Base-by-base conservation (phyloP, 1,140 invertebrate genomes). In the Drosophila kohkoa region DNA sequence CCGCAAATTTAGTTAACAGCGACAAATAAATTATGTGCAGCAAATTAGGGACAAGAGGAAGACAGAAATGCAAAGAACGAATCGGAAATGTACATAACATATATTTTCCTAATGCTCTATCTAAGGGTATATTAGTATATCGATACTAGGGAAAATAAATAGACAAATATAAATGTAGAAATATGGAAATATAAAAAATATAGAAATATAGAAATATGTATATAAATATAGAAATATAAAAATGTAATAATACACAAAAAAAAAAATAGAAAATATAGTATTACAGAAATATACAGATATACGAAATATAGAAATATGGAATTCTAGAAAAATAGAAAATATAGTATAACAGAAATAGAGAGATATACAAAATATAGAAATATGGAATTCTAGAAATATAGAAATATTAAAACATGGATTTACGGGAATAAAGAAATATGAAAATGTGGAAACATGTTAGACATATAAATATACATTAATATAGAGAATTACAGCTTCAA, bases 1-100 rank as follows among this genome's bases (percentile, higher is more conserved):
- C 83, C 82, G 51, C 82, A 88, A 88, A 87, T 88, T 88, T 77
- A 80, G 83, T 80, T 88, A 69, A 51, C 46, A 57, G 59, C 75
- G 70, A 68, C 71, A 70, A 76, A 87, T 88, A 87, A 83, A 88
- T 87, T 82, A 88, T 69, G 38, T 46, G 41, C 66, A 45, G 46
- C 43, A 13, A 6, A 7, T 25, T 25, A 25, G 20, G 3, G 20
- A 25, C 2, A 28, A 45, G 10, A 8, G 38, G 51, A 49, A 8
- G 58, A 13, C 13, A 5, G n/a, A 30, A 45, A 8, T 13, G 35
- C 57, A n/a, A 41, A 15, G n/a, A 59, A 8, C 38, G 11, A 32
- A 67, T 28, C 74, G 77, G 74, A 85, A 81, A 68, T 68, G 77
- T 54, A 48, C 46, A 58, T 52, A 72, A 45, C 75, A 78, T 77